phyloP scores from a whole-genome alignment of 53 echinoderm and acorn worm genomes.

The Holothuria scabra region DNA sequence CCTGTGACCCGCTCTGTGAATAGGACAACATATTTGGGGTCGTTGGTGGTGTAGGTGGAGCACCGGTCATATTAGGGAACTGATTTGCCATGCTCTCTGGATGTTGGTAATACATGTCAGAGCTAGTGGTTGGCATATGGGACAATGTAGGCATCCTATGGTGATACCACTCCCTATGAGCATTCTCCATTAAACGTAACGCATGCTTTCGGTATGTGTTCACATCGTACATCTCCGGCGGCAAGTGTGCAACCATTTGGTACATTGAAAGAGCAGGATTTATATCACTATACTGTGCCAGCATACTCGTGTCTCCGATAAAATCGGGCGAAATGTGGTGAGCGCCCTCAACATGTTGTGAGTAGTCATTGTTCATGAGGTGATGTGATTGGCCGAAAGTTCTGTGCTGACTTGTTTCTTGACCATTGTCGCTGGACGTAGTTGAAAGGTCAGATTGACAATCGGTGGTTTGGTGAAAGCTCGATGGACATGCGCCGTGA shows the following conservation, averaged over 20 bases:
- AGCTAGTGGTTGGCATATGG: conserved; percentile 37
- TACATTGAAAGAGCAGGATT: conserved; percentile 90
- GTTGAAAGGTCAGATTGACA: conserved; percentile 36
- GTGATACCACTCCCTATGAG: conserved; percentile 60
- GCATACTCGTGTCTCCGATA: conserved; percentile 30
- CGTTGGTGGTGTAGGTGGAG: conserved; percentile 27
- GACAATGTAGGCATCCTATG: conserved; percentile 29
- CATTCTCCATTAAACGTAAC: conserved; percentile 73
- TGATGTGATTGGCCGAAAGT: conserved; percentile 30
- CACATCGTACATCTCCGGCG: conserved; percentile 97
- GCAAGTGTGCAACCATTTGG: conserved; percentile 96
- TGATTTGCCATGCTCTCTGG: conserved; percentile 10
- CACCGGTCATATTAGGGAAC: neutral
- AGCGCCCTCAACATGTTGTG: conserved; percentile 16
- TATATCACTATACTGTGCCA: conserved; percentile 24
- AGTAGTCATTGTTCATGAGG: conserved; percentile 16
- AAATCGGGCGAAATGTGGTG: conserved; percentile 29
- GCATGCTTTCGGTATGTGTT: conserved; percentile 95
- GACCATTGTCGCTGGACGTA: neutral
- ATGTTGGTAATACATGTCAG: conserved; percentile 6
- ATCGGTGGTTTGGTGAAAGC: conserved; percentile 74
- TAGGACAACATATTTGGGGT: conserved; percentile 36
- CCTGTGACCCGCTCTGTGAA: conserved; percentile 6
- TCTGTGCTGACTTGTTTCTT: conserved; percentile 1
- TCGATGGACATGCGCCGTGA: conserved; percentile 91